These are phyloP conservation scores for Phania funesta DNA, from an alignment of 2,888 invertebrate genomes.

Conservation along the genomic window DNA sequence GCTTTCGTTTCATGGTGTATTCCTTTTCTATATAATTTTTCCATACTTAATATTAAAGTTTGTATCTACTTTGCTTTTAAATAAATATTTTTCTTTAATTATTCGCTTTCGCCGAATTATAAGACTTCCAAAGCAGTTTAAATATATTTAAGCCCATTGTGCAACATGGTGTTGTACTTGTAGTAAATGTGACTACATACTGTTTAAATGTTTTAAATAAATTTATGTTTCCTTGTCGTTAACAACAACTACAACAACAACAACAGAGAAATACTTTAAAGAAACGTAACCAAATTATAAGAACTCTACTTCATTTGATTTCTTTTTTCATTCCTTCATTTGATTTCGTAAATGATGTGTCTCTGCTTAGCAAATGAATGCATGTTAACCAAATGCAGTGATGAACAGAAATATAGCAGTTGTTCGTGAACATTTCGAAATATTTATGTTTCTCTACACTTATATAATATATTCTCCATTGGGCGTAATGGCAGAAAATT, in stretches of 20 bases:
- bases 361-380: conserved; percentile 53
- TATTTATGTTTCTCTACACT: no score
- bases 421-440: no score
- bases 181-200: conserved; percentile 51
- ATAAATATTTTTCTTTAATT: no score
- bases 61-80: no score
- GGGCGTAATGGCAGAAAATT: no score
- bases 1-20: no score
- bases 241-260: conserved; percentile 31
- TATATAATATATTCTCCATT: no score
- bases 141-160: conserved; percentile 12
- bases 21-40: no score
- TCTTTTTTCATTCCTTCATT: conserved; percentile 24
- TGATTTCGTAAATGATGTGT: conserved; percentile 61
- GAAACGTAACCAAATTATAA: conserved; percentile 57
- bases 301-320: conserved; percentile 42
- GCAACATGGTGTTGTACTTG: conserved; percentile 33
- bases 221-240: conserved; percentile 56
- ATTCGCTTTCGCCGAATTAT: no score
- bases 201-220: conserved; percentile 44
- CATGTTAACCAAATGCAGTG: conserved; percentile 5
- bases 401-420: conserved; percentile 4
- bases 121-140: no score
- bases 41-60: no score
- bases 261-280: conserved; percentile 11